Base-by-base conservation (phyloP, 2,113 vertebrate genomes). In the Salminus brasiliensis region DNA sequence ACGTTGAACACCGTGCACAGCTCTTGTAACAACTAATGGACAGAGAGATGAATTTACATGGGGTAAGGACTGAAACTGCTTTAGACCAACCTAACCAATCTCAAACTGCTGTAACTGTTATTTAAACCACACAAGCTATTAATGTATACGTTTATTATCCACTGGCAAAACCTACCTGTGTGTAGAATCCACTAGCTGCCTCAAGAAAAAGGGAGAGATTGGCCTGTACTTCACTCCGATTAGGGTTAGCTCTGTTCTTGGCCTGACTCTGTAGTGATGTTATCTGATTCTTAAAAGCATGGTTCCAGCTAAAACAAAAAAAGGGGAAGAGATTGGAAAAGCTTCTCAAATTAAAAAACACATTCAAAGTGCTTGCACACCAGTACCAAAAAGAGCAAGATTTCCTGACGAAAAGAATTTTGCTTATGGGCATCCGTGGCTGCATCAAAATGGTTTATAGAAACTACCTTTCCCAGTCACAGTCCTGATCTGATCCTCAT, bases 221-320 rank as follows among this genome's bases (percentile, higher is more conserved):
- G 7, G 98, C 97, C 92, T 99, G 98, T 69, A 98, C 96, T 93
- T 99, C 98, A 1, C 96, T 97, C 84, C 98, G 95, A 91, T 99
- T 99, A 39, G 98, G 98, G 91, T 99, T 99, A 90, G 96, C 95
- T 88, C 98, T 94, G 89, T 99, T 99, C 93, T 99, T 99, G 79
- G 98, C 97, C 88, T 99, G 98, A 91, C 98, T 96, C 94, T 99
- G 98, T 80, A 99, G 94, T 32, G 97, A 98, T 27, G 97, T 99
- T 91, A 99, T 99, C 92, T 99, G 98, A 93, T 99, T 99, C 93
- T 99, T 99, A 89, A 99, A 99, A 84, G 98, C 98, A 87, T 99
- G 97, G 90, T 99, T 99, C 98, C 98, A 99, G 86, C 98, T 99
- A 92, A 74, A 88, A 87, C 74, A 89, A 16, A 29, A 72, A 43